Evolutionary conservation across 2,797 vertebrate species (phyloP).

Genomic region (Siniperca scherzeri): DNA sequence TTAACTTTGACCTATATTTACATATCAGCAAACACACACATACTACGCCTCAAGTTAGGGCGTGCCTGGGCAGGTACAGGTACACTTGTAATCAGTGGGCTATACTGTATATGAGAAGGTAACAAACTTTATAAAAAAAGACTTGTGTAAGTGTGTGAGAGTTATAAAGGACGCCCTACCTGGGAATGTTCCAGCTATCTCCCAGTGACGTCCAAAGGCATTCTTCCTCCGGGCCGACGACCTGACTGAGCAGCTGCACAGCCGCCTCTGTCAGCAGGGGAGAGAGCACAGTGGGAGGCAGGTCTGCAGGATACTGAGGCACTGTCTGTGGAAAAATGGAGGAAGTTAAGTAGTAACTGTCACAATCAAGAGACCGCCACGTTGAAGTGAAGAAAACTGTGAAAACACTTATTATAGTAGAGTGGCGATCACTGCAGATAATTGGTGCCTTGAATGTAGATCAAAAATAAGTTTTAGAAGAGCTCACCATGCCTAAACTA

Average conservation of each 20-base stretch:
- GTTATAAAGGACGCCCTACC: slow-evolving; percentile 72
- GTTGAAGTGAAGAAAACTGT: not conserved
- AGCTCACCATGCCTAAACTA: slow-evolving; percentile 80
- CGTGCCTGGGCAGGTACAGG: not conserved
- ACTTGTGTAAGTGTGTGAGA: slow-evolving; percentile 4
- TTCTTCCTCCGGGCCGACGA: slow-evolving; percentile 74
- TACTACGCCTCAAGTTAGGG: not conserved
- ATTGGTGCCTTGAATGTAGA: not conserved
- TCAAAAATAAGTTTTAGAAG: not conserved
- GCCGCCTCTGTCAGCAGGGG: slow-evolving; percentile 87
- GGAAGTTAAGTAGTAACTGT: not conserved
- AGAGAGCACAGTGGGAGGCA: slow-evolving; percentile 77
- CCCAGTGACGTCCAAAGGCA: slow-evolving; percentile 87
- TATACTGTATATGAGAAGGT: not conserved
- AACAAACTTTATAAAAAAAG: slow-evolving; percentile 4
- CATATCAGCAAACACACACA: slow-evolving; percentile 7
- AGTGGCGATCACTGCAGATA: not conserved
- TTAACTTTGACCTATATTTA: slow-evolving; percentile 23
- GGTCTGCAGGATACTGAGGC: slow-evolving; percentile 74
- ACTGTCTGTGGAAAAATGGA: slow-evolving; percentile 75
- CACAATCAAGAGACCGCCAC: not conserved
- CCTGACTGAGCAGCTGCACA: slow-evolving; percentile 81
- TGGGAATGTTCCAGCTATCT: slow-evolving; percentile 84
- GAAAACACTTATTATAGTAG: not conserved
- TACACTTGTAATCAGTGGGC: not conserved